Percentiles rank a stretch among this genome's conserved stretches.
Evolutionary conservation across 1,140 invertebrate genomes (phyloP).

Genomic region (Globodera rostochiensis): DNA sequence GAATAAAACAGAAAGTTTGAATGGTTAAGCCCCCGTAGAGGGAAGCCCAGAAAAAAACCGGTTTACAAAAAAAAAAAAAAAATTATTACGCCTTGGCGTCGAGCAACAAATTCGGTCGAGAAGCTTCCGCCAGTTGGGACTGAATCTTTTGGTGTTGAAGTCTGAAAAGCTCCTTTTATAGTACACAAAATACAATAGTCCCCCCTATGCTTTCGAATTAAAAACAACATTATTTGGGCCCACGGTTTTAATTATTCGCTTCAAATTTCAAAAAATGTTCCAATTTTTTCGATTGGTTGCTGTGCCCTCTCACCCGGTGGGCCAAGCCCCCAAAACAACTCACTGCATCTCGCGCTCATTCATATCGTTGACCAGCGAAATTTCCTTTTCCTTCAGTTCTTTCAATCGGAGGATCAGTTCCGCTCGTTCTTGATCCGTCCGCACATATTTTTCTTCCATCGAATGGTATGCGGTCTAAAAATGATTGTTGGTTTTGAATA

Average conservation of each 20-base stretch:
- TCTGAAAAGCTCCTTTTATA: conserved; percentile 20
- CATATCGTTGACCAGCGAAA: conserved; percentile 46
- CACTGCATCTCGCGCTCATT: conserved; percentile 51
- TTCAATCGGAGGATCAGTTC: conserved; percentile 40
- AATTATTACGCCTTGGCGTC: conserved; percentile 40
- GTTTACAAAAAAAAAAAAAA: too few species aligned
- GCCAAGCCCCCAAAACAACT: background rate
- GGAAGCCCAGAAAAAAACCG: too few species aligned
- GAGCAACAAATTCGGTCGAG: conserved; percentile 33
- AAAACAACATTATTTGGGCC: too few species aligned
- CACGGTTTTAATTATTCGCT: too few species aligned
- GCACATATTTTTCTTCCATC: conserved; percentile 37
- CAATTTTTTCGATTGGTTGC: too few species aligned
- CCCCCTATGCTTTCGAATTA: background rate
- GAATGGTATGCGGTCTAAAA: conserved; percentile 45
- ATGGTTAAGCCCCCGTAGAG: too few species aligned
- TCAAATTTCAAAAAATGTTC: too few species aligned
- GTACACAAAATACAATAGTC: conserved; percentile 2
- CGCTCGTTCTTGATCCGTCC: conserved; percentile 41
- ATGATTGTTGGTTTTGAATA: background rate
- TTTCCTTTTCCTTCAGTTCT: conserved; percentile 46
- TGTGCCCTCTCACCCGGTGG: too few species aligned
- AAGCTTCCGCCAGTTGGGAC: conserved; percentile 35
- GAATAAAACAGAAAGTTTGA: too few species aligned
- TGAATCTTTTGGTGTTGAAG: conserved; percentile 33